phyloP scores from a whole-genome alignment of 1,140 invertebrate genomes.

The Aphidius ervi region DNA sequence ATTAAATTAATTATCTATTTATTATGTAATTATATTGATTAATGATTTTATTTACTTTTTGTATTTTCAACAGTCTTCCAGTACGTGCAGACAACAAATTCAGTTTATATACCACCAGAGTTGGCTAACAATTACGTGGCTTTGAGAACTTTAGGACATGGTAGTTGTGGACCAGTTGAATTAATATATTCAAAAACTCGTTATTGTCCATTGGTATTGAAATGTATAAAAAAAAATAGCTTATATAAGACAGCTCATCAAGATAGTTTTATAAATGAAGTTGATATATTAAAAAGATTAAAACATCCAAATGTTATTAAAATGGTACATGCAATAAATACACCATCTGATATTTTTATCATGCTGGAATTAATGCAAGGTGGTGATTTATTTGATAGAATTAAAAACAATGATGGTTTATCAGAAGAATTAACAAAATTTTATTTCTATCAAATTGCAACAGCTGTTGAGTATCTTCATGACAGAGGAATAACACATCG shows the following conservation, averaged over 20 bases:
- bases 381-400: slow-evolving; percentile 77
- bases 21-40: no score
- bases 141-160: neutral
- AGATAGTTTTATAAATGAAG: neutral
- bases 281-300: neutral
- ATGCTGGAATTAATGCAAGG: slow-evolving; percentile 84
- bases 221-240: no score
- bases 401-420: slow-evolving; percentile 51
- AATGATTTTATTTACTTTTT: slow-evolving; percentile 48
- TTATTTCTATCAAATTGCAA: slow-evolving; percentile 79
- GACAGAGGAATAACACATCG: slow-evolving; percentile 78
- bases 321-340: slow-evolving; percentile 75
- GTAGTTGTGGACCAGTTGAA: no score
- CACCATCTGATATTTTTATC: slow-evolving; percentile 69
- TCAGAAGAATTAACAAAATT: slow-evolving; percentile 67
- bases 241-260: neutral
- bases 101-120: slow-evolving; percentile 19
- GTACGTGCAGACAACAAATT: no score
- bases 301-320: slow-evolving; percentile 49
- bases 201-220: no score
- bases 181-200: no score
- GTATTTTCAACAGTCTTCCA: no score
- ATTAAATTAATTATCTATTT: no score
- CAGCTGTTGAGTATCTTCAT: slow-evolving; percentile 81
- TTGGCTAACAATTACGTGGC: slow-evolving; percentile 1